Base-by-base conservation (phyloP, 2,797 vertebrate genomes). In the Oryzias dopingdopingensis region DNA sequence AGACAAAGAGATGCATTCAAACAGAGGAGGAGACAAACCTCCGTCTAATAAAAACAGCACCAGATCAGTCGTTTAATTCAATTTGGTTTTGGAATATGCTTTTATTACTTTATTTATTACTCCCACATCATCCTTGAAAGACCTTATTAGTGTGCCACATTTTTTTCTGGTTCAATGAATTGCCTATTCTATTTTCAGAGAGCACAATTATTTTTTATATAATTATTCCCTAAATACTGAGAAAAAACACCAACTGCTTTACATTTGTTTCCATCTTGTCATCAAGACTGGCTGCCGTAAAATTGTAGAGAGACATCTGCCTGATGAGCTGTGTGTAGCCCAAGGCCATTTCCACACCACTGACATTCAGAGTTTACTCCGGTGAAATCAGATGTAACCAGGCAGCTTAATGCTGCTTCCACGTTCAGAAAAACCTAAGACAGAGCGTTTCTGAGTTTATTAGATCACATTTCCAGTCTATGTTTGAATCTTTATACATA, bases 21-120 rank as follows among this genome's bases (percentile, higher is more conserved):
- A 81, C 45, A 84, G 80, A 85, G 86, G 85, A 85, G 87, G 84
- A 85, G 88, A 84, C 78, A 77, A 65, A 73, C 74, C 68, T 68
- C 37, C 58, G 72, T 76, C 64, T 74, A 78, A 68, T 56, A 75
- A 42, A 14, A 76, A 62, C 75, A 67, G 72, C 76, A 72, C 58
- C 56, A 32, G 51, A 37, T 55, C 76, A 58, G 79, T 82, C 62
- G 68, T 76, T 83, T 79, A 78, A 76, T 74, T 85, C 68, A 71
- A 81, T 79, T 66, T 56, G 56, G 55, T 80, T 62, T 47, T 52
- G 6, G 78, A 68, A 80, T 67, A 70, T 37, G 59, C 63, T 86
- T 79, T 79, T 80, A 75, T 86, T 82, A 79, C 67, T 62, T 55
- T 73, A 54, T 72, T 54, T 4, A 79, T 76, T 69, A 72, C 32